These are phyloP conservation scores for Mesembrinibis cayennensis DNA, from an alignment of 2,113 vertebrate species.

Conservation along the genomic window DNA sequence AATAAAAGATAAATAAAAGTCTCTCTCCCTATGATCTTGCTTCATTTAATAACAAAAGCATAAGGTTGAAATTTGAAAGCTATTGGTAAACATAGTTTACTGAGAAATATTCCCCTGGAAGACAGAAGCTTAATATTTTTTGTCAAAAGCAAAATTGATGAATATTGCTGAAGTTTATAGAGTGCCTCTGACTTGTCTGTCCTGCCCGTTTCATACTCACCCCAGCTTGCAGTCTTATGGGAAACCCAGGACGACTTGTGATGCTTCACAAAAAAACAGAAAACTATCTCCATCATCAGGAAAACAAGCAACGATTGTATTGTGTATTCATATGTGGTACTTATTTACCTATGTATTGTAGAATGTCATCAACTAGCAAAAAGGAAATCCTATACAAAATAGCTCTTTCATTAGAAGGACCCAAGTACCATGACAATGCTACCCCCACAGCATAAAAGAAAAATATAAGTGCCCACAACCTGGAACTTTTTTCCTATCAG, in stretches of 20 bases:
- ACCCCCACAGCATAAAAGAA: rapidly evolving
- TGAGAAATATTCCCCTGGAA: background rate
- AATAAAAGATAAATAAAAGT: background rate
- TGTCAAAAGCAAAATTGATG: background rate
- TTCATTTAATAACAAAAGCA: background rate
- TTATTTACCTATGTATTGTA: background rate
- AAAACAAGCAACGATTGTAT: background rate
- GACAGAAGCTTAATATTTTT: background rate
- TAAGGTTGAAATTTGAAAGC: background rate
- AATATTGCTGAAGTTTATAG: background rate
- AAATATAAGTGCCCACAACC: background rate
- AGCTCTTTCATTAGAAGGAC: background rate
- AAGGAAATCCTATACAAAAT: background rate
- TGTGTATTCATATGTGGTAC: background rate
- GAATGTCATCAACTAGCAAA: background rate
- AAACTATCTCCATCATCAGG: background rate
- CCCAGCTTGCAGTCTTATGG: background rate
- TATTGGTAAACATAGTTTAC: background rate
- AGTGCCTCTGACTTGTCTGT: background rate
- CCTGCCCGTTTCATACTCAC: background rate
- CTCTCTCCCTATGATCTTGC: background rate
- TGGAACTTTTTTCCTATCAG: background rate
- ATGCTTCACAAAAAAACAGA: background rate
- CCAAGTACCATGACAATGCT: background rate
- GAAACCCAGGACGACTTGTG: background rate